A percentile compares a stretch with the other conserved stretches of the same genome.
Evolutionary conservation across 2,113 vertebrate genomes (phyloP).

Genomic region (Macquaria ambigua): DNA sequence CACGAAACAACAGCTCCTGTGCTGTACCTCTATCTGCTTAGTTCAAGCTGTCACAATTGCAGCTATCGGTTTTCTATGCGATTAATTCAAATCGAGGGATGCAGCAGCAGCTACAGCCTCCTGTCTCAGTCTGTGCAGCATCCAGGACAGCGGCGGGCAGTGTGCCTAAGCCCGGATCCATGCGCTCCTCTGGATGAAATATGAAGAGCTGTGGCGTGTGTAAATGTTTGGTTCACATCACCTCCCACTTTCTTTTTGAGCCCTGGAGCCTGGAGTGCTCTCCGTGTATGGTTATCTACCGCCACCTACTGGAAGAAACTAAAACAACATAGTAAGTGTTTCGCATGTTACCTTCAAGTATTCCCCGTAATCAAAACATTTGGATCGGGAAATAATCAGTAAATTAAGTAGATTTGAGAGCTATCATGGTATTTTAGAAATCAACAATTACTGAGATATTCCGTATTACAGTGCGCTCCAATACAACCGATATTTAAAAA

Average conservation of each 20-base stretch:
- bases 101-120: constrained; percentile 35
- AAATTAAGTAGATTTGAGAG: not conserved
- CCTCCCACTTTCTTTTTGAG: constrained; percentile 73
- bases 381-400: not conserved
- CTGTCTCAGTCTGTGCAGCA: constrained; percentile 44
- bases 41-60: not conserved
- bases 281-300: not conserved
- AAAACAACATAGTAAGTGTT: not conserved
- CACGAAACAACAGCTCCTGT: constrained; percentile 17
- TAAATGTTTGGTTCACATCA: constrained; percentile 61
- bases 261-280: not conserved
- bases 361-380: not conserved
- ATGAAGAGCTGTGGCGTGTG: constrained; percentile 60
- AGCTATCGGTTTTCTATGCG: not conserved
- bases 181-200: constrained; percentile 77
- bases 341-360: not conserved
- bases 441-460: not conserved
- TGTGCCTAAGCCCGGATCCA: constrained; percentile 66
- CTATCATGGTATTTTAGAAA: not conserved
- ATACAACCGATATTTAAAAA: not conserved
- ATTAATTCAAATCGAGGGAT: constrained; percentile 32
- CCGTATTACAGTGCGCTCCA: not conserved
- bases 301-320: constrained; percentile 58
- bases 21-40: not conserved
- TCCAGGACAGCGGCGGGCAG: constrained; percentile 60